Evolutionary conservation across 2,888 invertebrate species (phyloP), one percentile per base, ranked within the genome.

Genomic region (Polietes domitor): DNA sequence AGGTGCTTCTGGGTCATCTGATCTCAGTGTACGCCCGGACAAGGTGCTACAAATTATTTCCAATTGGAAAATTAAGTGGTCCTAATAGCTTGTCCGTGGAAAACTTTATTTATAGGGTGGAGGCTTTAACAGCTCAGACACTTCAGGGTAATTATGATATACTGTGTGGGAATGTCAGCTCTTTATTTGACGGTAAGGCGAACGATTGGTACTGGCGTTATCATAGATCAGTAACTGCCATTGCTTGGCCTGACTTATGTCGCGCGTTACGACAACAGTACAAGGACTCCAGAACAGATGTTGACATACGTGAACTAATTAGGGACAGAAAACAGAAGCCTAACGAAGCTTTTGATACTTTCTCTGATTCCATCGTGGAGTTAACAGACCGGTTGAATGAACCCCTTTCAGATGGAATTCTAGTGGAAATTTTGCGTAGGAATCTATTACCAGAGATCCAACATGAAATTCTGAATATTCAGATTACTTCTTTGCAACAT

Each of bases 21-120:
- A 53, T 17, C n/a, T n/a, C 2, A 47, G 10, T 3, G 3, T 12
- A 9, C 47, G 47, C n/a, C 47, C 47, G 5, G 47, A 47, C 3
- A 47, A n/a, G 15, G 47, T 47, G 5, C 10, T 10, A 9, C 47
- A 47, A 47, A 47, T 47, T 12, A 37, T 37, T 37, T 10, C 5
- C 10, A 53, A 53, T 53, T 53, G 53, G 53, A 53, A 53, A 53
- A 17, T 53, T 53, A 17, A 17, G 21, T 63, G 63, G 17, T 10
- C 19, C 50, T 0, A 19, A 55, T 0, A 26, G 32, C 10, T 19
- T 83, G 5, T 63, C 78, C 0, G 76, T 84, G 9, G 78, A 84
- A 61, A 71, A 68, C n/a, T 84, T 84, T 24, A 71, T 84, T 21
- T 81, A 81, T 26, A 43, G 81, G 12, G 77, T 77, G 0, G 71